Base-by-base conservation (phyloP, 2,888 invertebrate species). In the Bhutanitis thaidina region DNA sequence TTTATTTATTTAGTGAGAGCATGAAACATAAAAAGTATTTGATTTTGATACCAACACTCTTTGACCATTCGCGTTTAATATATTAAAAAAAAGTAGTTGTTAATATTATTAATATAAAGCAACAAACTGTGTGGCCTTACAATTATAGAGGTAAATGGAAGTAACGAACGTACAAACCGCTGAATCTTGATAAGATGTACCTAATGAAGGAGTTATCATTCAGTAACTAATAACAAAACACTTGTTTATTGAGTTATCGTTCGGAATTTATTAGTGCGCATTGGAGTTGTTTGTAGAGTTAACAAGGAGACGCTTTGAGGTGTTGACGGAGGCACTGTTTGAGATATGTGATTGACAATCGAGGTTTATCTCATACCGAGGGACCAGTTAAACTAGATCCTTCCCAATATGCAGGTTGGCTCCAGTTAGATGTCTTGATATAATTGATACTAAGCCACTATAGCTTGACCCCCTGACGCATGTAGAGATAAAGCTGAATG, bases 211-310 rank as follows among this genome's bases (percentile, higher is more conserved):
- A 67, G 69, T 61, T 61, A 71, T 73, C 70, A 72, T 67, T 65
- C 58, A 43, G 51, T 60, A 67, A 70, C 69, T 73, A 63, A 62
- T 73, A 63, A 62, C 65, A 67, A 20, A 64, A 66, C 68, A 62
- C 56, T 62, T 53, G 52, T 59, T 62, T 72, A 66, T 69, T 61
- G 35, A 46, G 46, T 62, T 67, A 65, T 64, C 60, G 52, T 49
- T 47, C 57, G 46, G 57, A 58, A 64, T 45, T 52, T 52, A 54
- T 52, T 46, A 54, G 52, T 49, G 14, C 20, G 30, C 30, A 52
- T 55, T 55, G 55, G 57, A 53, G 58, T 60, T 60, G 60, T 60
- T 62, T 49, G 49, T 49, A 53, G 30, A 45, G 37, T 48, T 56
- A 57, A 61, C 59, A 58, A 65, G 54, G 58, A 45, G 55, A 44